These are phyloP conservation scores for Ctenodactylus gundi DNA, from an alignment of 2,113 vertebrate species.

Conservation along the genomic window DNA sequence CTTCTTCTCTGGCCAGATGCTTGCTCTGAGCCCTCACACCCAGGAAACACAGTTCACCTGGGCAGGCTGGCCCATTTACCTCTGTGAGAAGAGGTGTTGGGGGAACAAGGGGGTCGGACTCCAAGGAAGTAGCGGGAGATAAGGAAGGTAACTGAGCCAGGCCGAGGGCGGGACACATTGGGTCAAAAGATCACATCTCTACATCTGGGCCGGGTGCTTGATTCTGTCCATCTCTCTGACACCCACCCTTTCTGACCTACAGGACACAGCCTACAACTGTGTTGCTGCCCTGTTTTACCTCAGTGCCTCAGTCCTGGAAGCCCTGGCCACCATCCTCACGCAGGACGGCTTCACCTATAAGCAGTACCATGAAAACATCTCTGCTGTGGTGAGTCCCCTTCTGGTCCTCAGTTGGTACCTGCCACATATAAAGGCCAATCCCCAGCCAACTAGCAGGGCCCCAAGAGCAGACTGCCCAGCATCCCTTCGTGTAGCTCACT, in stretches of 20 bases:
- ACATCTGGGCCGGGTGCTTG: fast-evolving
- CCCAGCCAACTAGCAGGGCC: no score
- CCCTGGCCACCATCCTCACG: constrained; percentile 78
- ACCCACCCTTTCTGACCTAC: not conserved
- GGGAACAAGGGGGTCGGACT: not conserved
- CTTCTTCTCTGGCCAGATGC: not conserved
- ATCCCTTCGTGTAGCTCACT: not conserved
- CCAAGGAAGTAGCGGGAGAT: not conserved
- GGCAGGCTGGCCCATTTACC: fast-evolving
- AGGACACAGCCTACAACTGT: constrained; percentile 86
- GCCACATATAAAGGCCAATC: fast-evolving
- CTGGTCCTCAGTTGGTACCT: fast-evolving
- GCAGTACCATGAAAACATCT: constrained; percentile 68
- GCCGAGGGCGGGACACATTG: not conserved
- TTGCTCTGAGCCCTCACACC: not conserved
- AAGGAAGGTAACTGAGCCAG: fast-evolving
- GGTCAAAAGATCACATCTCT: not conserved
- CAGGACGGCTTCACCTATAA: not conserved
- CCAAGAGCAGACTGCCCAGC: not conserved
- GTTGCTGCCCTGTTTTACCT: constrained; percentile 86
- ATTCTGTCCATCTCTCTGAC: not conserved
- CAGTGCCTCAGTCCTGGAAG: constrained; percentile 84
- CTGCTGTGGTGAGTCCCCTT: constrained; percentile 71
- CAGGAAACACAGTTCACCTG: not conserved
- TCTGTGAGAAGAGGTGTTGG: not conserved